Evolutionary conservation across 2,113 vertebrate species (phyloP).

Genomic region (Hippocampus abdominalis): DNA sequence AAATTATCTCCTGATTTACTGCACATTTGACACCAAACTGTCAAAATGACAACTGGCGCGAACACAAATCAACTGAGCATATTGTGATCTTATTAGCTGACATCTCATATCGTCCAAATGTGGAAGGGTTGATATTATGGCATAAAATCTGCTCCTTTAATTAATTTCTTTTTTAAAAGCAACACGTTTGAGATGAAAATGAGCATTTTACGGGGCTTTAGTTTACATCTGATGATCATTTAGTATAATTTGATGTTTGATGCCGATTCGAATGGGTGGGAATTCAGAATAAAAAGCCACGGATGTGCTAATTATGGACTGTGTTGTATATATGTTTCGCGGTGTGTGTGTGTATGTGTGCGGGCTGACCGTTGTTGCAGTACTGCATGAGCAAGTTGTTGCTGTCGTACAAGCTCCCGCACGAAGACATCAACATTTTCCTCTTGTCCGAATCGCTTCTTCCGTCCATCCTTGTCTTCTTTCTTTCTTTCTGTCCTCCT

Average conservation of each 20-base stretch:
- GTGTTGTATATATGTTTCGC: not conserved
- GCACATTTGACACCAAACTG: not conserved
- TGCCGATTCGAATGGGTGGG: not conserved
- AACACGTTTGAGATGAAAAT: not conserved
- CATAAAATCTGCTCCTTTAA: too few relatives aligned
- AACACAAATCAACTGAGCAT: not conserved
- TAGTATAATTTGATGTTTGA: not conserved
- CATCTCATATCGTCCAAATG: not conserved
- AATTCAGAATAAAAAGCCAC: not conserved
- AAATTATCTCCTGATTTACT: not conserved
- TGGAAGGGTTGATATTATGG: not conserved
- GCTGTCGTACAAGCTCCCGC: conserved; percentile 13
- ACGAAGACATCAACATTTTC: conserved; percentile 6
- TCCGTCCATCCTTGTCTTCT: not conserved
- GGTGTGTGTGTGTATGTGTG: not conserved
- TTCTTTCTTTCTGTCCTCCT: not conserved
- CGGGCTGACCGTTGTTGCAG: conserved; percentile 13
- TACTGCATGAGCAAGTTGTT: conserved; percentile 8
- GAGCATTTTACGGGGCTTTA: not conserved
- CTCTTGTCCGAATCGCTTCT: not conserved
- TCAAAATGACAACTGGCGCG: not conserved
- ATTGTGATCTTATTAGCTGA: too few relatives aligned
- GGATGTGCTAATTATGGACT: not conserved
- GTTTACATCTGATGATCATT: not conserved
- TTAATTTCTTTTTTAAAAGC: too few relatives aligned